Base-by-base conservation (phyloP, 2,888 invertebrate genomes). In the Ditula angustiorana region DNA sequence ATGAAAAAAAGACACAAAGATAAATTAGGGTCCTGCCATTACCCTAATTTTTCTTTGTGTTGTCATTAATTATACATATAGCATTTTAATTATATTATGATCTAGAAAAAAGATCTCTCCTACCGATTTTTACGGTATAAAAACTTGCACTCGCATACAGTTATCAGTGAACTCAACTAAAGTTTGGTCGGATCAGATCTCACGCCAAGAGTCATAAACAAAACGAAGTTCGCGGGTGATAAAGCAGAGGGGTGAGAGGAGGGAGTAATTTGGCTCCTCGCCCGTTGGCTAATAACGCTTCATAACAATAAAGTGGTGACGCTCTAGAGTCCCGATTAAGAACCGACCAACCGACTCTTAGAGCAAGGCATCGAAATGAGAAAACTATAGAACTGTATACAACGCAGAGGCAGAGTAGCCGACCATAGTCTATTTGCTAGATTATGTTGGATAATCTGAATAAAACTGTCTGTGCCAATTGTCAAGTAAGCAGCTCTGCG, bases 161-260 rank as follows among this genome's bases (percentile, higher is more conserved):
- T 37, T 33, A 46, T 30, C 23, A 19, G 21, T 16, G 19, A 44
- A 57, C 44, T 50, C 8, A 11, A 10, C 49, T 30, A 41, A 62
- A 62, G 49, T 62, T 56, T 10, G 49, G 46, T 21, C 37, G 24
- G 44, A 33, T 58, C 44, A 41, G 50, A 44, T 58, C 57, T 26
- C 30, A 26, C 41, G 62, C 63, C 63, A 63, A 52, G 30, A 50
- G 50, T 63, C 63, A 21, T 63, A 63, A 63, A 63, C 63, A 63
- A 57, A 52, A 26, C 24, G 33, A 35, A 58, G 50, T 58, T 44
- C 44, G 63, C 57, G 63, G 57, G 52, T 52, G 57, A 63, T 58
- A 58, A 44, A 52, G 63, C 63, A 57, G 33, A n/a, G n/a, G 41
- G 44, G 23, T 10, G 41, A 21, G 13, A 8, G 21, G 16, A 21